phyloP scores from a whole-genome alignment of 2,888 invertebrate genomes.

The Theretra japonica region DNA sequence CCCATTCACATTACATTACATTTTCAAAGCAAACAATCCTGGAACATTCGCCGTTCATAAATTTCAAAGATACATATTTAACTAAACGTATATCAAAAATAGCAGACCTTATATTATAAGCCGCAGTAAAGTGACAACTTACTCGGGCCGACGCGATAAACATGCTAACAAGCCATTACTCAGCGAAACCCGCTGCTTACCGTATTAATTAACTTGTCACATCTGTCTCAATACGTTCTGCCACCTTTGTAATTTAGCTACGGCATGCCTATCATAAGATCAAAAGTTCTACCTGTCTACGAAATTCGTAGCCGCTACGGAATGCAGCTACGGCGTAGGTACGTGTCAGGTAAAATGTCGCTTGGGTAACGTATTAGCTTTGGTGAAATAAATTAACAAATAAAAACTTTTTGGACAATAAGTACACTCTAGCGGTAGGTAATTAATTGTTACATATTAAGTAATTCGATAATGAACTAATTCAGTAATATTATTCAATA shows the following conservation, averaged over 20 bases:
- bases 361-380: no score
- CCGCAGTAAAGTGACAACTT: conserved; percentile 17
- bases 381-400: no score
- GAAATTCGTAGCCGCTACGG: conserved; percentile 3
- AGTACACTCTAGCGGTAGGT: no score
- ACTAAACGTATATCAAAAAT: conserved; percentile 25
- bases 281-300: not conserved
- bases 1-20: not conserved
- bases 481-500: no score
- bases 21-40: conserved; percentile 8
- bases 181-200: conserved; percentile 6
- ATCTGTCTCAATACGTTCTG: conserved; percentile 22
- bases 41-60: conserved; percentile 21
- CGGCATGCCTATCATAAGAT: not conserved
- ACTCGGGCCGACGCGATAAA: conserved; percentile 14
- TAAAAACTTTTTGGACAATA: no score
- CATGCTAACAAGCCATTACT: conserved; percentile 25
- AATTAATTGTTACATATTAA: no score
- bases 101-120: conserved; percentile 25
- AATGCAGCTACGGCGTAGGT: not conserved
- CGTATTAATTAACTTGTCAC: conserved; percentile 24
- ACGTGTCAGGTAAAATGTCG: no score
- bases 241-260: not conserved
- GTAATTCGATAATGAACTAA: no score
- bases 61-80: conserved; percentile 27